These are phyloP conservation scores for Drosophila biarmipes DNA, from an alignment of 1,140 invertebrate genomes.

Conservation along the genomic window DNA sequence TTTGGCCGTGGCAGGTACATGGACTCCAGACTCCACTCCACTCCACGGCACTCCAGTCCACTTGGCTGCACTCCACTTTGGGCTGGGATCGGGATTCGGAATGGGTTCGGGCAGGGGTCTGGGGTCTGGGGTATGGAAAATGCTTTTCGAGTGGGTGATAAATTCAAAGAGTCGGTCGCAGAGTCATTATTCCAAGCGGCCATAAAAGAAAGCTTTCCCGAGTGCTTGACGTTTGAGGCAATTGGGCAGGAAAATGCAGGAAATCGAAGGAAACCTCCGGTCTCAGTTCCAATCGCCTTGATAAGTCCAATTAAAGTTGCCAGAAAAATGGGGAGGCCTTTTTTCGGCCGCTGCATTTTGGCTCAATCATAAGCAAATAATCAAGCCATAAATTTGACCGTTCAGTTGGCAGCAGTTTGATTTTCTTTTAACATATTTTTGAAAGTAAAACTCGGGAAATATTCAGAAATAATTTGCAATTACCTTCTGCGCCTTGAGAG, in stretches of 20 bases:
- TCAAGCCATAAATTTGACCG: conserved; percentile 78
- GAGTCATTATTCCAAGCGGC: conserved; percentile 67
- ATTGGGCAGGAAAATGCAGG: conserved; percentile 48
- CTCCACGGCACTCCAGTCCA: conserved; percentile 36
- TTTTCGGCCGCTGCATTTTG: conserved; percentile 1
- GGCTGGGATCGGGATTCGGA: conserved; percentile 4
- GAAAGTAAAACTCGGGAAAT: conserved; percentile 64
- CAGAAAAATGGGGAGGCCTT: conserved; percentile 50
- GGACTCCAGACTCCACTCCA: conserved; percentile 63
- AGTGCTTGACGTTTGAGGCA: conserved; percentile 53
- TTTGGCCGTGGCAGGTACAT: conserved; percentile 82
- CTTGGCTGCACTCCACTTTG: conserved; percentile 38
- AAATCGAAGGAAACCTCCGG: conserved; percentile 41
- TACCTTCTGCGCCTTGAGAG: conserved; percentile 49
- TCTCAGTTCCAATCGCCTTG: conserved; percentile 56
- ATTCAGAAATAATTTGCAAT: conserved; percentile 73
- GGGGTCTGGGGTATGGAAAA: conserved; percentile 52
- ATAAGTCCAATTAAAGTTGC: conserved; percentile 82
- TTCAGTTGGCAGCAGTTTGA: conserved; percentile 49
- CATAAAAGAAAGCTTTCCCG: conserved; percentile 80
- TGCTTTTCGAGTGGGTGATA: conserved; percentile 81
- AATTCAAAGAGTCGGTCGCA: conserved; percentile 70
- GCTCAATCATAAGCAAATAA: conserved; percentile 79
- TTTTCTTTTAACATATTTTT: conserved; percentile 64
- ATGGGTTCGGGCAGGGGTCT: conserved; percentile 1